Evolutionary conservation across 2,888 invertebrate genomes (phyloP), one percentile per base, ranked within the genome.

Genomic region (Teleogryllus oceanicus): DNA sequence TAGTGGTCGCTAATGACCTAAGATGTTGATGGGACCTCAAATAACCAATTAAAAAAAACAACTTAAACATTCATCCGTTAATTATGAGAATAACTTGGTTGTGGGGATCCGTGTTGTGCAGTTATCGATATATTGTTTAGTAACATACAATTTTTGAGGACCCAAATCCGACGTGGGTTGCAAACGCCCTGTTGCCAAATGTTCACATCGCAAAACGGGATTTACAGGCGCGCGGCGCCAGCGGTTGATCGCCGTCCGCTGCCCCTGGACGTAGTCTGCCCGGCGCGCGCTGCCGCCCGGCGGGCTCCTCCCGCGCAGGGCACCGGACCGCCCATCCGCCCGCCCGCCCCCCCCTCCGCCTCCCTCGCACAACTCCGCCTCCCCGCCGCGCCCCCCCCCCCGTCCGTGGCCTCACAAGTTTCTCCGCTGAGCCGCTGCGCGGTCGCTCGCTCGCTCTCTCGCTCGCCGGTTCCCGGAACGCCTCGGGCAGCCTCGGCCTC

Each of bases 181-280:
- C 37, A 8, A 37, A 5, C 37, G 5, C 37, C 8, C 37, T 37
- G 37, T 37, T 37, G 8, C 37, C 8, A 37, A 37, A 37, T 8
- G 37, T 37, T 37, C 37, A 8, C 8, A 8, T 8, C 8, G 37
- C 37, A 8, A 37, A 37, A 37, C 37, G 62, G 62, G 62, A 62
- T 18, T 13, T n/a, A 16, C 0, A 62, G n/a, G 62, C n/a, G 11
- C n/a, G 16, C 62, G 62, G 62, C 11, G 1, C 0, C 16, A 62
- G 37, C 37, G 8, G 37, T 37, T 37, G 37, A 37, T 37, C 37
- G 37, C 37, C 37, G 37, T 37, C n/a, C 62, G 62, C n/a, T 62
- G 62, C 62, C 16, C 62, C 62, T 62, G 62, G n/a, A n/a, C 62
- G 62, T 62, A 62, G 62, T 62, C 62, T 62, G 62, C 62, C 62